Evolutionary conservation across 1,140 invertebrate genomes (phyloP).

Genomic region (Cardiocondyla obscurior): DNA sequence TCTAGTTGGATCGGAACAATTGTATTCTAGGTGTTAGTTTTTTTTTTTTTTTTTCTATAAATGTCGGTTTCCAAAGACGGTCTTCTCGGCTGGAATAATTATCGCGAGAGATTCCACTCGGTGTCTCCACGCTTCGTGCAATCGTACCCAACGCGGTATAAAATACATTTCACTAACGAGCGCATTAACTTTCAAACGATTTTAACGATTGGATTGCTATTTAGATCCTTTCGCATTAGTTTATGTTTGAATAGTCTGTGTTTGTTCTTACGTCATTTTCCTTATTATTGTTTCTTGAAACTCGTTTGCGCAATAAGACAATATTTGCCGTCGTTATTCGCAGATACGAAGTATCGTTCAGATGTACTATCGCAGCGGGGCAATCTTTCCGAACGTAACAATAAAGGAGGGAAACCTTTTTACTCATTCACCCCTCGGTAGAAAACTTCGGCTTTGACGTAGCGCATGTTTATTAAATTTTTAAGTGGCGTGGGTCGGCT

Average conservation of each 20-base stretch:
- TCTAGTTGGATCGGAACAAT: neutral
- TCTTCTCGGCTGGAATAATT: neutral
- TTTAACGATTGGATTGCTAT: neutral
- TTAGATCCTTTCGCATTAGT: neutral
- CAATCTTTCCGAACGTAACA: neutral
- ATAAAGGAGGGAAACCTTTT: neutral
- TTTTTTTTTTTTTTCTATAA: neutral
- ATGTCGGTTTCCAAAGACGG: neutral
- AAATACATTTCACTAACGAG: neutral
- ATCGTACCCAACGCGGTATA: neutral
- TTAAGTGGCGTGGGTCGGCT: neutral
- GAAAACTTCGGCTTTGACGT: neutral
- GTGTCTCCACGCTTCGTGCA: neutral
- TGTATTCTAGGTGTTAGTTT: neutral
- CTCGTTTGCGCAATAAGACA: neutral
- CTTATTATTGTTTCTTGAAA: conserved; percentile 7
- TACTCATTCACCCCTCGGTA: neutral
- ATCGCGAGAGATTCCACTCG: neutral
- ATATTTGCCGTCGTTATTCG: neutral
- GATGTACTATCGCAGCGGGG: neutral
- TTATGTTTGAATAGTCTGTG: neutral
- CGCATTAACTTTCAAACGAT: neutral
- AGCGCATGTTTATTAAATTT: neutral
- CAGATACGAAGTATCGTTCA: neutral
- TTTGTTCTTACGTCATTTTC: conserved; percentile 30